phyloP scores from a whole-genome alignment of 2,888 invertebrate species.

The Argyresthia albistria region DNA sequence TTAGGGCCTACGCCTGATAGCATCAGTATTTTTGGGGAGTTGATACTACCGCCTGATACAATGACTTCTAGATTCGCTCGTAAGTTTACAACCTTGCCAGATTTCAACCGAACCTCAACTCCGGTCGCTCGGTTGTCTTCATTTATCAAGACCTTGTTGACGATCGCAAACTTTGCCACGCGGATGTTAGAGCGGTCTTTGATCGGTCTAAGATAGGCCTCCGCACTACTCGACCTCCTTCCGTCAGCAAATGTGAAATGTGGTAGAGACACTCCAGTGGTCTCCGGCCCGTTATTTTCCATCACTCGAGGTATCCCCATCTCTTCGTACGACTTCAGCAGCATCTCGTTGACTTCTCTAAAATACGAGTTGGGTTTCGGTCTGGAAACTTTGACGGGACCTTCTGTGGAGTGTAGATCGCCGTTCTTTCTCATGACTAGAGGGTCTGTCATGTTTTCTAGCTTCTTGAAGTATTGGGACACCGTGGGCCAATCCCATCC shows the following conservation, averaged over 20 bases:
- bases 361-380: conserved; percentile 21
- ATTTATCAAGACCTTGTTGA: conserved; percentile 39
- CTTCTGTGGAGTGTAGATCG: conserved; percentile 30
- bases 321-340: conserved; percentile 27
- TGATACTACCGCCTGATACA: conserved; percentile 44
- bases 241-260: conserved; percentile 35
- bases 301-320: conserved; percentile 30
- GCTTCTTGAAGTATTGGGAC: conserved; percentile 34
- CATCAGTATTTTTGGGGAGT: conserved; percentile 49
- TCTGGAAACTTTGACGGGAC: conserved; percentile 33
- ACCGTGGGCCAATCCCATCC: conserved; percentile 38
- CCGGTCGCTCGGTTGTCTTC: conserved; percentile 29
- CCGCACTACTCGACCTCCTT: conserved; percentile 48
- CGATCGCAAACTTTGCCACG: conserved; percentile 39
- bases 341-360: conserved; percentile 22
- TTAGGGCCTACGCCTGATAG: conserved; percentile 49
- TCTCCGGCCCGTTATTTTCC: conserved; percentile 32
- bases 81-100: conserved; percentile 26
- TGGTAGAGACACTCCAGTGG: conserved; percentile 25
- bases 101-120: conserved; percentile 27
- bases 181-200: conserved; percentile 36
- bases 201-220: conserved; percentile 34
- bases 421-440: conserved; percentile 21
- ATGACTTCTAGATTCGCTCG: conserved; percentile 41
- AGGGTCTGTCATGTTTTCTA: conserved; percentile 36